These are phyloP conservation scores for Kryptolebias marmoratus DNA, from an alignment of 2,113 vertebrate species.

Conservation along the genomic window DNA sequence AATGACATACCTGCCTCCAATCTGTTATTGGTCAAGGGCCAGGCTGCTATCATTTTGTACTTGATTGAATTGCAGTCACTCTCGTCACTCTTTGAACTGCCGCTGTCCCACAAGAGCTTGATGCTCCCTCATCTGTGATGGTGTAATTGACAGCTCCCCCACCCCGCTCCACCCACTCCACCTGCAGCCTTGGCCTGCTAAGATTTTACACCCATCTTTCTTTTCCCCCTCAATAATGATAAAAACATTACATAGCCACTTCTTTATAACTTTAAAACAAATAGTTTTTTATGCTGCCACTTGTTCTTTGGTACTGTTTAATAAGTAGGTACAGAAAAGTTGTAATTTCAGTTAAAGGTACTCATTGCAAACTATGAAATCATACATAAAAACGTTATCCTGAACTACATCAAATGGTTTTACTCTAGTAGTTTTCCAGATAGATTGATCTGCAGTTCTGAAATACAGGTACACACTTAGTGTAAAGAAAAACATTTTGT, in stretches of 20 bases:
- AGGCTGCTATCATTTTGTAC: conserved; percentile 49
- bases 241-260: neutral
- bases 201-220: conserved; percentile 13
- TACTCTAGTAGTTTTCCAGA: too few relatives aligned
- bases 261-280: neutral
- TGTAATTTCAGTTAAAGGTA: too few relatives aligned
- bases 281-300: neutral
- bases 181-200: conserved; percentile 25
- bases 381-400: too few relatives aligned
- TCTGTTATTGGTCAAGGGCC: conserved; percentile 62
- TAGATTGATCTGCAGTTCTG: too few relatives aligned
- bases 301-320: neutral
- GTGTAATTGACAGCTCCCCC: conserved; percentile 61
- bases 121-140: conserved; percentile 44
- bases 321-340: too few relatives aligned
- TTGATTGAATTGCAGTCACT: conserved; percentile 62
- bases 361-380: too few relatives aligned
- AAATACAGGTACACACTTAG: too few relatives aligned
- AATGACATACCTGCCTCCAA: conserved; percentile 61
- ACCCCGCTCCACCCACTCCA: conserved; percentile 18
- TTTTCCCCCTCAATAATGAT: conserved; percentile 8
- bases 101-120: conserved; percentile 48
- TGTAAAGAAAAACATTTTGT: too few relatives aligned
- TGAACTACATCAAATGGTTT: too few relatives aligned
- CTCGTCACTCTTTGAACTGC: conserved; percentile 57